Percentiles rank a stretch among this genome's conserved stretches.
These are phyloP conservation scores for Lophochroa leadbeateri DNA, from an alignment of 2,113 vertebrate genomes.

Conservation along the genomic window DNA sequence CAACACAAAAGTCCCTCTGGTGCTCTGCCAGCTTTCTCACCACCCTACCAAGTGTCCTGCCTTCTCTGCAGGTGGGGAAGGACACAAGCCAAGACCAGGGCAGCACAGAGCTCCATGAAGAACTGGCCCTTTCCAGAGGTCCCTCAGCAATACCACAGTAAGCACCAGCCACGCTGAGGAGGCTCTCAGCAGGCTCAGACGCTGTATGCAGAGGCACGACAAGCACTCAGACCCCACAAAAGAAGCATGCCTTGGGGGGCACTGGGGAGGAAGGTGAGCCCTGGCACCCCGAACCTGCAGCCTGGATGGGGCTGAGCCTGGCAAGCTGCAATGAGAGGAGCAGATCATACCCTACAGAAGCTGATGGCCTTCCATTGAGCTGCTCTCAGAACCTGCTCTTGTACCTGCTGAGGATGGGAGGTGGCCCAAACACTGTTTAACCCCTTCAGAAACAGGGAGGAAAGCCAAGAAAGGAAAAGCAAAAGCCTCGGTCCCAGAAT, in stretches of 20 bases:
- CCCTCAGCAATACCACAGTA: not conserved
- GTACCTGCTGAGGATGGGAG: not conserved
- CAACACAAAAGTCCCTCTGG: not conserved
- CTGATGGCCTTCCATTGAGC: not conserved
- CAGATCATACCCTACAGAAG: not conserved
- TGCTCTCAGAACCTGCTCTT: not conserved
- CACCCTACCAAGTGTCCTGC: accelerated
- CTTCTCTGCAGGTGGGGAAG: not conserved
- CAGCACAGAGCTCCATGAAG: not conserved
- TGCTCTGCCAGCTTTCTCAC: not conserved
- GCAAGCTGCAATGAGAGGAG: not conserved
- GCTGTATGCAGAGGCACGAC: accelerated
- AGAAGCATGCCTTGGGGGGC: not conserved
- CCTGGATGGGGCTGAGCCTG: not conserved
- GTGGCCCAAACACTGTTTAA: not conserved
- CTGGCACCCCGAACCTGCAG: not conserved
- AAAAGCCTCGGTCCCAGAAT: not conserved
- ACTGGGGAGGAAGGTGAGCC: not conserved
- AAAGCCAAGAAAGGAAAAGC: not conserved
- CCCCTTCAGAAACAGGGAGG: not conserved
- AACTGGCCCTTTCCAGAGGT: not conserved
- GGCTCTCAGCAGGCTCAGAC: not conserved
- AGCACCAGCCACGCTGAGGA: not conserved
- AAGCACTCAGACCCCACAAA: not conserved
- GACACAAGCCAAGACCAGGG: not conserved